These are phyloP conservation scores for Engystomops pustulosus DNA, from an alignment of 2,113 vertebrate genomes.

Conservation along the genomic window DNA sequence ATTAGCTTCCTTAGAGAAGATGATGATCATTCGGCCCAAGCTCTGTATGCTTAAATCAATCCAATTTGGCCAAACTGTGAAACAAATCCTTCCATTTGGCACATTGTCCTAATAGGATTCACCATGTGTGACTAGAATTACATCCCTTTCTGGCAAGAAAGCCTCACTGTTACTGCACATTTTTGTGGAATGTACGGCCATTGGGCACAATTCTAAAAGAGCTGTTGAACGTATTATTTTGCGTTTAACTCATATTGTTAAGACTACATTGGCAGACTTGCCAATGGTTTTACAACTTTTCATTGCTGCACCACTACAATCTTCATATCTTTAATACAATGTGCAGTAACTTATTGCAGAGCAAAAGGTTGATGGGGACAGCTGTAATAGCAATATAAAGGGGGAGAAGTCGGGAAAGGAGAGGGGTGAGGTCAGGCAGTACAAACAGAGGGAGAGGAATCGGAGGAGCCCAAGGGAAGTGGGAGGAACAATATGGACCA, in stretches of 20 bases:
- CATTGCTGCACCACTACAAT: too few species aligned
- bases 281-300: too few species aligned
- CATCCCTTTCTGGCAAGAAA: not conserved
- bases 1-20: not conserved
- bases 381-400: too few species aligned
- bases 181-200: not conserved
- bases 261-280: too few species aligned
- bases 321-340: too few species aligned
- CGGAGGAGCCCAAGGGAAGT: too few species aligned
- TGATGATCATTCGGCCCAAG: not conserved
- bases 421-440: too few species aligned
- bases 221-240: not conserved
- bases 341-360: too few species aligned
- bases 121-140: constrained; percentile 6
- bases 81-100: constrained; percentile 23
- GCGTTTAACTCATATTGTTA: not conserved
- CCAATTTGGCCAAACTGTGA: not conserved
- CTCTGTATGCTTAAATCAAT: not conserved
- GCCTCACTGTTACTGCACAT: not conserved
- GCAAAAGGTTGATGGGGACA: too few species aligned
- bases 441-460: too few species aligned
- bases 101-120: not conserved
- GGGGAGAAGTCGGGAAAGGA: too few species aligned
- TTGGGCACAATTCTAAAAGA: not conserved
- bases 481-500: too few species aligned